phyloP scores from a whole-genome alignment of 2,888 invertebrate genomes.

The Ellobium chinense region DNA sequence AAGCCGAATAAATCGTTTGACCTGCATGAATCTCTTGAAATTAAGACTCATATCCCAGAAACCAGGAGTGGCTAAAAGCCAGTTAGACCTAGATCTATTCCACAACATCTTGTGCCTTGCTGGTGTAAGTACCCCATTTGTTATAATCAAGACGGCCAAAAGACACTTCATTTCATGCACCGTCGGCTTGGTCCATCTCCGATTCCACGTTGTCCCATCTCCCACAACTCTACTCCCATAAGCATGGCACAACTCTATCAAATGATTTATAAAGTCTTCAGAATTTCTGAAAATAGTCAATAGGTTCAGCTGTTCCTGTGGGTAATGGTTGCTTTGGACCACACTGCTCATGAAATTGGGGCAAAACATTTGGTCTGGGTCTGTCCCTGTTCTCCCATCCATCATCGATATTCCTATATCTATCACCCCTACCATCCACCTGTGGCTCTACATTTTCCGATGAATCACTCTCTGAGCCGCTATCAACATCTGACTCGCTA shows the following conservation, averaged over 20 bases:
- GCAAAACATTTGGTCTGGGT: not conserved
- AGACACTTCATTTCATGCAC: not conserved
- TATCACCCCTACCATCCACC: no score
- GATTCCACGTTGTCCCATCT: not conserved
- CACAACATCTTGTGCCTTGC: not conserved
- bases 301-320: not conserved
- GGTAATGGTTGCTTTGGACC: not conserved
- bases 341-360: not conserved
- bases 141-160: not conserved
- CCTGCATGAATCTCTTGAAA: not conserved
- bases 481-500: no score
- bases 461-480: no score
- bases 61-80: not conserved
- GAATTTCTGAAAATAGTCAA: not conserved
- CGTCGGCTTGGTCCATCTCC: not conserved
- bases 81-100: not conserved
- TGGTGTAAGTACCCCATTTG: not conserved
- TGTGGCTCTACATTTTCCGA: no score
- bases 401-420: no score
- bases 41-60: not conserved
- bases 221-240: not conserved
- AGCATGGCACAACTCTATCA: not conserved
- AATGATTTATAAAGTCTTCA: not conserved
- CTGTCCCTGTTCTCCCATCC: not conserved
- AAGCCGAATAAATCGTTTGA: not conserved